Base-by-base conservation (phyloP, 2,113 vertebrate genomes). In the Numenius arquata region DNA sequence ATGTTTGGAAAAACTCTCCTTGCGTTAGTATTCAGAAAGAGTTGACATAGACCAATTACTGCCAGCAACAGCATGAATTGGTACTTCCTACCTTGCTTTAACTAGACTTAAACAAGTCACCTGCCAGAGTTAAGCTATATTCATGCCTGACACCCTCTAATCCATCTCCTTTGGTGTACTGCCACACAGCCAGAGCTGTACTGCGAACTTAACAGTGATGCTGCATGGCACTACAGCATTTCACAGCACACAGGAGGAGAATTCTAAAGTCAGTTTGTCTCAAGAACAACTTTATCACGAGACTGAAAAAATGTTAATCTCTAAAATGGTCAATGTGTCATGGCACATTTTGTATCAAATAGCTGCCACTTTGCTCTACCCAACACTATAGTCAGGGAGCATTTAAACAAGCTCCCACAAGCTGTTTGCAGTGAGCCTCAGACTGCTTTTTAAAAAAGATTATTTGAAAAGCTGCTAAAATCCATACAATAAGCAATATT, bases 301-400 rank as follows among this genome's bases (percentile, higher is more conserved):
- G 90, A 95, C 65, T 82, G 67, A 96, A 96, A 94, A 97, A 91
- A 94, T 66, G 73, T 96, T 95, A 93, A 95, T 93, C 85, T 95
- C 93, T 53, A 80, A 92, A 93, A 80, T 83, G 47, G 61, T 82
- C 78, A 59, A 20, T 18, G 50, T 96, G 87, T 92, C 85, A 87
- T 70, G 48, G 75, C 75, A 95, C 73, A 79, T 26, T 92, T 66
- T 48, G 12, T 75, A 72, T 65, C 80, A 68, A 91, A 78, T 18
- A 82, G 70, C 61, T 89, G 73, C 84, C 73, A 78, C 80, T 77
- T 62, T 16, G 34, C 75, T 72, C 62, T 66, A 66, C 32, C 68
- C 63, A 77, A 63, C 53, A 41, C 41, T 62, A 40, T 17, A 43
- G 34, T 32, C 65, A 50, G 41, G 29, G 23, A 90, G 23, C 56